Conservation (phyloP, 2,113 vertebrate species). For the Zingel zingel region DNA sequence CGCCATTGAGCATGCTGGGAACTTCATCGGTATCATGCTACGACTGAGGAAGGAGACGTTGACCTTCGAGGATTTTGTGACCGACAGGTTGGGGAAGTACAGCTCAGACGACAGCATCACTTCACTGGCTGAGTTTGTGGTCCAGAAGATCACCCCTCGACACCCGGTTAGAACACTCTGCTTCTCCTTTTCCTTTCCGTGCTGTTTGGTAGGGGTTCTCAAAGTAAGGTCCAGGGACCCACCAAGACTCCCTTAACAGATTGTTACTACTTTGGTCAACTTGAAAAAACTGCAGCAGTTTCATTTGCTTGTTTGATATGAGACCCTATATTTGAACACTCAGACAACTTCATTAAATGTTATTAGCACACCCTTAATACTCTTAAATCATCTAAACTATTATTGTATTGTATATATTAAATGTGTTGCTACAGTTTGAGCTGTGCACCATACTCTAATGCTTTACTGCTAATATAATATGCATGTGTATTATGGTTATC, state of each 20-base stretch:
- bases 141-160: conserved; percentile 95
- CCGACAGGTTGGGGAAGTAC: conserved; percentile 95
- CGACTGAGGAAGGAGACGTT: conserved; percentile 92
- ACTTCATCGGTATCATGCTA: conserved; percentile 94
- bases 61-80: conserved; percentile 92
- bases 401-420: too few species aligned
- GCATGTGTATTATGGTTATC: neutral
- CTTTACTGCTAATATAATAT: neutral
- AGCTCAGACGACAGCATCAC: conserved; percentile 96
- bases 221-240: neutral
- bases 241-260: neutral
- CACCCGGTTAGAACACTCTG: conserved; percentile 88
- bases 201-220: neutral
- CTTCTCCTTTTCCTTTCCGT: neutral
- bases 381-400: too few species aligned
- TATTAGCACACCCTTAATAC: too few species aligned
- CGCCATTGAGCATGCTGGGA: conserved; percentile 97
- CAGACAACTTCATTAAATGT: too few species aligned
- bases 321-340: too few species aligned
- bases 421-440: too few species aligned
- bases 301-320: neutral
- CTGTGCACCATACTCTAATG: too few species aligned
- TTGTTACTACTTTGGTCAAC: neutral
- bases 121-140: conserved; percentile 96
- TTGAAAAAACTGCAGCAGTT: neutral